Evolutionary conservation across 2,888 invertebrate genomes (phyloP).

Genomic region (Neoitamus cyanurus): DNA sequence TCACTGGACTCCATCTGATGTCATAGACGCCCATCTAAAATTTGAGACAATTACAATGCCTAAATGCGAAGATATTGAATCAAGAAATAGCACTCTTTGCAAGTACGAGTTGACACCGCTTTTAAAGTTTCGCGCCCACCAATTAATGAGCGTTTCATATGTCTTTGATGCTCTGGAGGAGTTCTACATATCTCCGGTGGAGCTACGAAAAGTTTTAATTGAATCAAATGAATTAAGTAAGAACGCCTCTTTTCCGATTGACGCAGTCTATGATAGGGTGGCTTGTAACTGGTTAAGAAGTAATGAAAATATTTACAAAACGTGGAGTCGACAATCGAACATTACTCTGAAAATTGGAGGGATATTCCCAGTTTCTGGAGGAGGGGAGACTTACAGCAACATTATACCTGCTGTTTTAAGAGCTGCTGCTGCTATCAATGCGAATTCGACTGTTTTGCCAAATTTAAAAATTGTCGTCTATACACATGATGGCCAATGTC

Average conservation of each 20-base stretch:
- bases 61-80: constrained; percentile 68
- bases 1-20: constrained; percentile 75
- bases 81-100: constrained; percentile 66
- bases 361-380: constrained; percentile 73
- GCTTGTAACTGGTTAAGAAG: constrained; percentile 77
- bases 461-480: constrained; percentile 72
- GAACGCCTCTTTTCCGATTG: constrained; percentile 26
- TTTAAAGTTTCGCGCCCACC: constrained; percentile 74
- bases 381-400: constrained; percentile 70
- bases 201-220: constrained; percentile 43
- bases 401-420: constrained; percentile 70
- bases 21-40: constrained; percentile 68
- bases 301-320: constrained; percentile 66
- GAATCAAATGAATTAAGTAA: constrained; percentile 16
- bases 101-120: constrained; percentile 77
- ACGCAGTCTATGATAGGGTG: constrained; percentile 56
- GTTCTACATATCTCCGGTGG: constrained; percentile 55
- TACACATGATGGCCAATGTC: constrained; percentile 75
- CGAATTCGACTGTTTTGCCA: constrained; percentile 69
- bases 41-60: constrained; percentile 73
- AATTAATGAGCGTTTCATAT: constrained; percentile 58
- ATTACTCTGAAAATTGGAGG: constrained; percentile 58
- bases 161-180: constrained; percentile 55
- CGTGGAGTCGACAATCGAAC: constrained; percentile 66
- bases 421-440: constrained; percentile 75